These are phyloP conservation scores for Daubentonia madagascariensis DNA, from an alignment of 2,113 vertebrate genomes.

Conservation along the genomic window DNA sequence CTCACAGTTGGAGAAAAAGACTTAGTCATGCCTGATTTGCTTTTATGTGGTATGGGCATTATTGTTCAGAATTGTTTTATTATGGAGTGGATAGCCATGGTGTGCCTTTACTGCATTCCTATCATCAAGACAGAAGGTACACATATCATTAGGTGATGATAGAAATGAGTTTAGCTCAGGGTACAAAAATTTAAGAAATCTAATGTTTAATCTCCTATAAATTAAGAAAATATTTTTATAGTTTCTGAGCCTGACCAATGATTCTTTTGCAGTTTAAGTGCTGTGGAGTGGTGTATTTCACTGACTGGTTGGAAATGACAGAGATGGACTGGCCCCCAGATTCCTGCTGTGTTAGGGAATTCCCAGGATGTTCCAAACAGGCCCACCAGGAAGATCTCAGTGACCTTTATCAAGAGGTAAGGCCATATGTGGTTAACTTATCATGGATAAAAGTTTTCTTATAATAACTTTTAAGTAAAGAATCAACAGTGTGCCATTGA, in stretches of 20 bases:
- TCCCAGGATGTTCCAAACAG: conserved; percentile 94
- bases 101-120: background rate
- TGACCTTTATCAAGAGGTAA: conserved; percentile 97
- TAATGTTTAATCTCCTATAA: background rate
- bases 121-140: background rate
- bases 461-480: background rate
- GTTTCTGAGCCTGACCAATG: conserved; percentile 62
- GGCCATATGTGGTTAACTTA: background rate
- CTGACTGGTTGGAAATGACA: conserved; percentile 99
- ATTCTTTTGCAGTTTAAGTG: conserved; percentile 93
- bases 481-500: background rate
- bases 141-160: background rate
- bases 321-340: conserved; percentile 99
- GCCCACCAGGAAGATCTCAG: conserved; percentile 95
- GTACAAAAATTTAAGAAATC: conserved; percentile 1
- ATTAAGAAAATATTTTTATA: conserved; percentile 50
- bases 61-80: background rate
- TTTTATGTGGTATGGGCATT: background rate
- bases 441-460: background rate
- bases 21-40: background rate
- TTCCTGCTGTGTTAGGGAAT: conserved; percentile 96
- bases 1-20: background rate
- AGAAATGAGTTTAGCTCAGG: background rate
- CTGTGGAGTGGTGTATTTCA: conserved; percentile 98
- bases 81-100: background rate